Conservation (phyloP, 2,888 invertebrate species). For the Timema cristinae region DNA sequence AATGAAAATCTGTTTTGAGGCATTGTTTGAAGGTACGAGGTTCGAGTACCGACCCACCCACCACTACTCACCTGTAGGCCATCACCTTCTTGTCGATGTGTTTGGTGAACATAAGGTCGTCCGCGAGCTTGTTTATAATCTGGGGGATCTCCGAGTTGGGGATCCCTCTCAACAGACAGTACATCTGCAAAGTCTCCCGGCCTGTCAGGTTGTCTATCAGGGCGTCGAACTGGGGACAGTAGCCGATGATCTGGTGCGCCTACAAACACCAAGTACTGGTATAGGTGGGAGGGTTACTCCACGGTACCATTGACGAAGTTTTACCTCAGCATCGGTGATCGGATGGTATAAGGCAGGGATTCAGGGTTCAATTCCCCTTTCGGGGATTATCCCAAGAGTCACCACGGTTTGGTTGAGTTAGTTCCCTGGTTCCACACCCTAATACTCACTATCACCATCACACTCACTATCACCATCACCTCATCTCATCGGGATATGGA, state of each 20-base stretch:
- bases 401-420: too few relatives aligned
- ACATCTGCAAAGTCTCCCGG: constrained; percentile 63
- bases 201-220: constrained; percentile 67
- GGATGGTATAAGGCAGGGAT: too few relatives aligned
- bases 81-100: constrained; percentile 56
- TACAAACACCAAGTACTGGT: constrained; percentile 22
- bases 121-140: constrained; percentile 47
- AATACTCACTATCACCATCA: too few relatives aligned
- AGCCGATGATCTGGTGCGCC: constrained; percentile 50
- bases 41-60: constrained; percentile 4
- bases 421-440: too few relatives aligned
- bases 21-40: too few relatives aligned
- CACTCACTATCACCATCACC: too few relatives aligned
- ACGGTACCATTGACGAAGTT: too few relatives aligned
- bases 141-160: constrained; percentile 42
- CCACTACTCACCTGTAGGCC: constrained; percentile 23
- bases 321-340: too few relatives aligned
- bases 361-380: too few relatives aligned
- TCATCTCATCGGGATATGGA: too few relatives aligned
- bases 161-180: constrained; percentile 61
- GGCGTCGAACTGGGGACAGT: constrained; percentile 75
- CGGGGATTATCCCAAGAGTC: too few relatives aligned
- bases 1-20: too few relatives aligned
- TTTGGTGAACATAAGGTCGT: constrained; percentile 56
- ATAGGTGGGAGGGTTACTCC: not conserved